A percentile compares a stretch with the other conserved stretches of the same genome.
Conservation (phyloP, 2,888 invertebrate genomes). For the Eucera pruinosa region DNA sequence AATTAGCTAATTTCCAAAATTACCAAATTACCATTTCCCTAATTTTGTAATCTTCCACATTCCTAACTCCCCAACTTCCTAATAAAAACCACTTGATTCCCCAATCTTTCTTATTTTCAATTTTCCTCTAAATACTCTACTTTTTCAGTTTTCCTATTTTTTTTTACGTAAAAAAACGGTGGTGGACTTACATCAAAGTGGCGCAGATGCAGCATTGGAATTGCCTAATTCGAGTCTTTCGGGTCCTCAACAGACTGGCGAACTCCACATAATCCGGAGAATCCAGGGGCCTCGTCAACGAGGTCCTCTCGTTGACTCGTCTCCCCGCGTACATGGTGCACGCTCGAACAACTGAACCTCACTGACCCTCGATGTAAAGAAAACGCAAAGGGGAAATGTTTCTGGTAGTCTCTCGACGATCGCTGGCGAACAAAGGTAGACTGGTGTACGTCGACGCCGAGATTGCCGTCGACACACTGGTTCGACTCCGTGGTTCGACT, state of each 20-base stretch:
- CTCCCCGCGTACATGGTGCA: conserved; percentile 26
- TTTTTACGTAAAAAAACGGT: neutral
- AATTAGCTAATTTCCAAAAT: no score
- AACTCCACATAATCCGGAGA: conserved; percentile 85
- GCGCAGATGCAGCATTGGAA: conserved; percentile 91
- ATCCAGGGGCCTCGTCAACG: conserved; percentile 82
- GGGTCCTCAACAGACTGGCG: conserved; percentile 84
- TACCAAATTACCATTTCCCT: no score
- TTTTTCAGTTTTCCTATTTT: no score
- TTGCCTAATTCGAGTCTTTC: conserved; percentile 84
- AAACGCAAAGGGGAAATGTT: neutral
- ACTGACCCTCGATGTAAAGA: conserved; percentile 3
- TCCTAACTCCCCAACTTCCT: no score
- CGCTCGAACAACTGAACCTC: conserved; percentile 10
- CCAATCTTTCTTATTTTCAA: no score
- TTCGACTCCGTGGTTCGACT: conserved; percentile 9
- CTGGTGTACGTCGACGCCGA: conserved; percentile 18
- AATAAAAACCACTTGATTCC: no score
- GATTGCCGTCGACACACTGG: neutral
- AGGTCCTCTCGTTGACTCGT: conserved; percentile 85
- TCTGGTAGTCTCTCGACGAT: conserved; percentile 9
- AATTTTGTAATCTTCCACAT: no score
- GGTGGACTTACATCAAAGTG: conserved; percentile 88
- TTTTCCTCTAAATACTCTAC: no score
- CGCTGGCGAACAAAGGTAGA: conserved; percentile 22